phyloP scores from a whole-genome alignment of 2,888 invertebrate genomes.

The Monochamus alternatus region DNA sequence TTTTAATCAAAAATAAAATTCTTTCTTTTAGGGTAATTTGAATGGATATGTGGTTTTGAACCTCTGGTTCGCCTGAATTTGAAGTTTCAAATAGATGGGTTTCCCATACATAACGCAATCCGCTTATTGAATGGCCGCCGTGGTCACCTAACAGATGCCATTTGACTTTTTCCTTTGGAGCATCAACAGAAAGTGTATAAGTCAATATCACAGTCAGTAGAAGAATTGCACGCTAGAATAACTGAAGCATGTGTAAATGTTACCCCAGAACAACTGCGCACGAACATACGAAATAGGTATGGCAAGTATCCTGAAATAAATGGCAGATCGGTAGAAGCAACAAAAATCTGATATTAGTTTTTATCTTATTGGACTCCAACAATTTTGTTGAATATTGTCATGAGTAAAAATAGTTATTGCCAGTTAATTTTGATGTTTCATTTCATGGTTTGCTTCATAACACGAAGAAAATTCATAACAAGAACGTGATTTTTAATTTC shows the following conservation, averaged over 20 bases:
- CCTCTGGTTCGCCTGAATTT: constrained; percentile 4
- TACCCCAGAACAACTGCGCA: background rate
- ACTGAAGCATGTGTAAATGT: background rate
- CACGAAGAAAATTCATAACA: background rate
- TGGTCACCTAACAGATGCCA: background rate
- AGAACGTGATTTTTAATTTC: background rate
- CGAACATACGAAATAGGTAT: background rate
- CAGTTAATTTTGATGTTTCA: background rate
- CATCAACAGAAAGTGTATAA: background rate
- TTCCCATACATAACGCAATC: background rate
- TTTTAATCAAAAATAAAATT: background rate
- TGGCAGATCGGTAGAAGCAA: background rate
- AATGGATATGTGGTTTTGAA: background rate
- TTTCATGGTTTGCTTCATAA: background rate
- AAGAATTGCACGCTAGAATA: too few species aligned
- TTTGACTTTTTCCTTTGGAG: background rate
- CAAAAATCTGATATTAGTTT: background rate
- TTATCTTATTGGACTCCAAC: background rate
- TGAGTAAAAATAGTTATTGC: constrained; percentile 7
- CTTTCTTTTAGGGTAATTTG: background rate
- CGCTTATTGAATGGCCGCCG: background rate
- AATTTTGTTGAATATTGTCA: constrained; percentile 7
- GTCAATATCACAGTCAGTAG: too few species aligned
- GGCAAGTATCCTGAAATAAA: background rate
- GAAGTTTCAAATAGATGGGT: background rate